Evolutionary conservation across 37 sponge, comb jelly and placozoan species (phyloP).

Genomic region (Halichondria panicea): DNA sequence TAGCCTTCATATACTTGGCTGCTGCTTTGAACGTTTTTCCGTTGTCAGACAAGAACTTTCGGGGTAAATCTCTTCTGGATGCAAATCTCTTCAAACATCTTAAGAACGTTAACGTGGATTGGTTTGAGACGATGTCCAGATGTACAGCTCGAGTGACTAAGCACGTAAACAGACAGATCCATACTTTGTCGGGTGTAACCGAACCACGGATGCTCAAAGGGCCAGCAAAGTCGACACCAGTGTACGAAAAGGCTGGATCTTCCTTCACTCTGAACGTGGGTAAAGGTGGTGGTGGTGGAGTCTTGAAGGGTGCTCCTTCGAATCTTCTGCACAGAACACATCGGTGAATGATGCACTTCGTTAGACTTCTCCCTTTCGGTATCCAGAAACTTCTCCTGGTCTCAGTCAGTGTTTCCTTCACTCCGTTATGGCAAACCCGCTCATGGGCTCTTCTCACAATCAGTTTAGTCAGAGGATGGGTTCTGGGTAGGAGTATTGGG

Average conservation of each 20-base stretch:
- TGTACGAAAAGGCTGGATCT: slow-evolving; percentile 25
- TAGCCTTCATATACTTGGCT: slow-evolving; percentile 24
- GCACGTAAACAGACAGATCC: slow-evolving; percentile 41
- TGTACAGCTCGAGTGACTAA: slow-evolving; percentile 34
- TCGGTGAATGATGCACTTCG: slow-evolving; percentile 12
- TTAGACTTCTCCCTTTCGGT: slow-evolving; percentile 17
- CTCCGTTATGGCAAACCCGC: slow-evolving; percentile 11
- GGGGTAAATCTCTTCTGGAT: slow-evolving; percentile 46
- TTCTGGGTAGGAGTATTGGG: slow-evolving; percentile 10
- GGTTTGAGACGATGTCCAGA: slow-evolving; percentile 11
- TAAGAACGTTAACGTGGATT: slow-evolving; percentile 21
- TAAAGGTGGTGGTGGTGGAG: slow-evolving; percentile 32
- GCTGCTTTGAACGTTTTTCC: too few species aligned
- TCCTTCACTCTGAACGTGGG: slow-evolving; percentile 17
- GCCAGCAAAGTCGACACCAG: slow-evolving; percentile 35
- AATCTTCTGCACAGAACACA: slow-evolving; percentile 29
- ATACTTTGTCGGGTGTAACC: slow-evolving; percentile 1
- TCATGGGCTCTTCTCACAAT: slow-evolving; percentile 20
- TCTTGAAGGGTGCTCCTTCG: slow-evolving; percentile 19
- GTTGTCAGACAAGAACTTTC: slow-evolving; percentile 38
- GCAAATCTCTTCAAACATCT: slow-evolving; percentile 39
- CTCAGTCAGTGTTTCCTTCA: slow-evolving; percentile 4
- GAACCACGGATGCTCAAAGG: background rate
- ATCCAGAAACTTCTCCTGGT: slow-evolving; percentile 19
- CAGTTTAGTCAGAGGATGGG: slow-evolving; percentile 9